A percentile compares a stretch with the other conserved stretches of the same genome.
phyloP scores from a whole-genome alignment of 2,888 invertebrate genomes.

The Agonum fuliginosum region DNA sequence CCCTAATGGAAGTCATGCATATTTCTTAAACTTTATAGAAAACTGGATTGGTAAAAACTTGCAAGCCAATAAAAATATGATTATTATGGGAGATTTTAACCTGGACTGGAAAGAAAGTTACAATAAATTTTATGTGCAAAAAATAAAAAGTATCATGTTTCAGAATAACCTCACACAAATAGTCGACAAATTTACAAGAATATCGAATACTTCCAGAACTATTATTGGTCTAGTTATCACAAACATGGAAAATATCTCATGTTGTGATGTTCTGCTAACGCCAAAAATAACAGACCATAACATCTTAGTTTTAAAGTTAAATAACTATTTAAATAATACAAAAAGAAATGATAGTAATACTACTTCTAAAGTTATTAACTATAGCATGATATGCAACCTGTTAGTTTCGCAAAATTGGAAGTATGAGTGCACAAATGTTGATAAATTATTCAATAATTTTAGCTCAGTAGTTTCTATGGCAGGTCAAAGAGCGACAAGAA shows the following conservation, averaged over 20 bases:
- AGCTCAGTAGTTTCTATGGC: not conserved
- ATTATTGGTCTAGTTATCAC: not conserved
- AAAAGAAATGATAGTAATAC: not conserved
- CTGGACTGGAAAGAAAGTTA: not conserved
- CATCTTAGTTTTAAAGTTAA: too few species aligned
- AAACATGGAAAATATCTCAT: not conserved
- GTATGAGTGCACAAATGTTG: not conserved
- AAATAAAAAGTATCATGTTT: not conserved
- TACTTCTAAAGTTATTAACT: too few species aligned
- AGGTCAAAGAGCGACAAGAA: not conserved
- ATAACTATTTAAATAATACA: not conserved
- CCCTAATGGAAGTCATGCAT: not conserved
- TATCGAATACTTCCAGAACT: not conserved
- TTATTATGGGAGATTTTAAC: not conserved
- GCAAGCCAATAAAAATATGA: not conserved
- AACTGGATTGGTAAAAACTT: not conserved
- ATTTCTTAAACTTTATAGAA: not conserved
- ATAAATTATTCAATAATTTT: not conserved
- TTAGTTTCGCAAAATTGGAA: not conserved
- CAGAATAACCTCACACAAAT: not conserved
- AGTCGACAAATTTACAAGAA: not conserved
- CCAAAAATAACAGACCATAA: not conserved
- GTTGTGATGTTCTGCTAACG: not conserved
- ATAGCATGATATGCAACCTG: not conserved
- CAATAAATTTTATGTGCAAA: not conserved